A percentile compares a stretch with the other conserved stretches of the same genome.
phyloP scores from a whole-genome alignment of 2,797 vertebrate genomes.

The Rousettus madagascariensis region DNA sequence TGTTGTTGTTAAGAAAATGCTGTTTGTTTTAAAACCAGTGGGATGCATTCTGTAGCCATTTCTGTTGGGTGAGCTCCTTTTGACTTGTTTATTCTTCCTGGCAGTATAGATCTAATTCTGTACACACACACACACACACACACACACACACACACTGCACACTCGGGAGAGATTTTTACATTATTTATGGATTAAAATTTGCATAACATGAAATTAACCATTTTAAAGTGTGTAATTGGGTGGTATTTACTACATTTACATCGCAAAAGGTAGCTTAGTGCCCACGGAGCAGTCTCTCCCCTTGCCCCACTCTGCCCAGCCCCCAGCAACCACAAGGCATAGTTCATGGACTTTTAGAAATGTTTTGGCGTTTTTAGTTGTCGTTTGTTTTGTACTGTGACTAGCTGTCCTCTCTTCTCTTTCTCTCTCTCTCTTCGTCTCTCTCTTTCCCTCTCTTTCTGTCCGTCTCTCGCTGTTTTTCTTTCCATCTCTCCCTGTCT shows the following conservation, averaged over 20 bases:
- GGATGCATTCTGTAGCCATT: not conserved
- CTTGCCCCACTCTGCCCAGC: accelerated
- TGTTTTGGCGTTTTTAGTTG: not conserved
- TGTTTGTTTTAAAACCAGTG: not conserved
- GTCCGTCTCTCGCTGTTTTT: not conserved
- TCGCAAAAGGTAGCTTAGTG: not conserved
- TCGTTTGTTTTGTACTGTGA: not conserved
- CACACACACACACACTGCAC: too few species aligned
- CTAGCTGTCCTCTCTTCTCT: not conserved
- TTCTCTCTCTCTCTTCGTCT: not conserved
- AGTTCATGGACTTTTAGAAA: not conserved
- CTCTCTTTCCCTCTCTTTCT: not conserved
- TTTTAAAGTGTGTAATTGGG: not conserved
- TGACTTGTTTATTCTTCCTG: not conserved
- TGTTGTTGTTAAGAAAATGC: not conserved
- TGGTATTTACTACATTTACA: too few species aligned
- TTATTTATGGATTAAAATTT: not conserved
- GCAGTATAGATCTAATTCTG: not conserved
- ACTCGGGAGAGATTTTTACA: not conserved
- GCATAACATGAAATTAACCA: not conserved
- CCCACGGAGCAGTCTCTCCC: accelerated
- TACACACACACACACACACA: not conserved
- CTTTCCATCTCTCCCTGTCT: not conserved
- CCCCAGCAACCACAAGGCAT: accelerated
- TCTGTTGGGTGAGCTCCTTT: not conserved